Percentiles rank a stretch among this genome's conserved stretches.
Conservation (phyloP, 2,888 invertebrate genomes). For the Himalopsyche anomala region DNA sequence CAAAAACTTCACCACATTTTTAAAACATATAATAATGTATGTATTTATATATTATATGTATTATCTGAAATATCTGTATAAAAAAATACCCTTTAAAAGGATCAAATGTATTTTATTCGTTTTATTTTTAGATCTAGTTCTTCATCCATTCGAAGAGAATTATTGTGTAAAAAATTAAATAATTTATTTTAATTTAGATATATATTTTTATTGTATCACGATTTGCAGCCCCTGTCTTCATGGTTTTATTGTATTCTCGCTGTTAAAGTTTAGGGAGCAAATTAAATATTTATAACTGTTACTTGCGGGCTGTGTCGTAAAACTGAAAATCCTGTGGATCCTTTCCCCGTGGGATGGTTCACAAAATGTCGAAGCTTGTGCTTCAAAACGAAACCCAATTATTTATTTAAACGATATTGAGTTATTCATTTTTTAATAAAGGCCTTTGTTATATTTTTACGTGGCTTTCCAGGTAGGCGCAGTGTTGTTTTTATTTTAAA, state of each 20-base stretch:
- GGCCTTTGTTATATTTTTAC: not conserved
- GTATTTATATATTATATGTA: no score
- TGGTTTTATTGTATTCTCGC: slow-evolving; percentile 61
- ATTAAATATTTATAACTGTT: slow-evolving; percentile 63
- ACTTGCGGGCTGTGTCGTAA: slow-evolving; percentile 44
- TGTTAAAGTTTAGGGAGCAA: slow-evolving; percentile 60
- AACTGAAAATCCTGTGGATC: slow-evolving; percentile 14
- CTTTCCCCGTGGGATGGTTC: not conserved
- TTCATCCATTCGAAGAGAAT: no score
- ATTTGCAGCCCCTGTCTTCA: slow-evolving; percentile 15
- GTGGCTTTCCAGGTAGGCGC: not conserved
- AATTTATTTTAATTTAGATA: no score
- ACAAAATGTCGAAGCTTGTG: not conserved
- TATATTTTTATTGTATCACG: no score
- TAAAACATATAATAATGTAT: no score
- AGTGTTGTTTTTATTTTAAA: no score
- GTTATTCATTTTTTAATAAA: slow-evolving; percentile 40
- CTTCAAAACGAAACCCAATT: slow-evolving; percentile 1
- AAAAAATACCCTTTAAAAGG: no score
- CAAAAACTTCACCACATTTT: no score
- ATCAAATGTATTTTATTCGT: no score
- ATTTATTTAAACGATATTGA: slow-evolving; percentile 29
- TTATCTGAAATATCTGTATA: no score
- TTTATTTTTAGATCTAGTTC: no score
- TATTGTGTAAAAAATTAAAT: no score